phyloP scores from a whole-genome alignment of 1,140 invertebrate genomes.

The Paraescarpia echinospica region DNA sequence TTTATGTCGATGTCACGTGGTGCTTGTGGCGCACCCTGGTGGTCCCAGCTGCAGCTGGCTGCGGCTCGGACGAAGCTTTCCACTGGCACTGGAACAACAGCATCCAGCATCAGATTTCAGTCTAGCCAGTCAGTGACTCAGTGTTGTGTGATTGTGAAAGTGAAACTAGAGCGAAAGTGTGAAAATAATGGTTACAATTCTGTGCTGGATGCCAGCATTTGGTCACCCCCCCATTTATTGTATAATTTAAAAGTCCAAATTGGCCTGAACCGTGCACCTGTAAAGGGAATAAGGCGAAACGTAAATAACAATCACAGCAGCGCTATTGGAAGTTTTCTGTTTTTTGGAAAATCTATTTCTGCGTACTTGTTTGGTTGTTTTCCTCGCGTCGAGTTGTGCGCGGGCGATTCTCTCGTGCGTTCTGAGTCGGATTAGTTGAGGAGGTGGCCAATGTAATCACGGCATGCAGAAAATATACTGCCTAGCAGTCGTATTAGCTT shows the following conservation, averaged over 20 bases:
- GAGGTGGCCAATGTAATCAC: background rate
- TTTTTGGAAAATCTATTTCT: background rate
- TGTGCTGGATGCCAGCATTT: background rate
- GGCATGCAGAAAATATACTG: background rate
- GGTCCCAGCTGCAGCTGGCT: background rate
- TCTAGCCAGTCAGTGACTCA: background rate
- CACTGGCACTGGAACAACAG: background rate
- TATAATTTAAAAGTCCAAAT: background rate
- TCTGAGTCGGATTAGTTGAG: background rate
- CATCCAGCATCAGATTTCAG: background rate
- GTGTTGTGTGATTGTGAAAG: background rate
- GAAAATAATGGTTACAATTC: background rate
- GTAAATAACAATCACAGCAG: background rate
- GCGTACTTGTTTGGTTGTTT: background rate
- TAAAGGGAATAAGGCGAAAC: background rate
- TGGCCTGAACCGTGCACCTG: background rate
- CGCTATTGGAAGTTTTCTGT: background rate
- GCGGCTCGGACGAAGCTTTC: background rate
- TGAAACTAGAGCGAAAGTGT: background rate
- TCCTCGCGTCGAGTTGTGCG: background rate
- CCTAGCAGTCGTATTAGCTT: background rate
- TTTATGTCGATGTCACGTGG: background rate
- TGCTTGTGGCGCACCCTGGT: background rate
- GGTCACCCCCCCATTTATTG: background rate
- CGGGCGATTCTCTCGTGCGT: too few relatives aligned